Conservation (phyloP, 2,888 invertebrate species). For the Bimastos eiseni region DNA sequence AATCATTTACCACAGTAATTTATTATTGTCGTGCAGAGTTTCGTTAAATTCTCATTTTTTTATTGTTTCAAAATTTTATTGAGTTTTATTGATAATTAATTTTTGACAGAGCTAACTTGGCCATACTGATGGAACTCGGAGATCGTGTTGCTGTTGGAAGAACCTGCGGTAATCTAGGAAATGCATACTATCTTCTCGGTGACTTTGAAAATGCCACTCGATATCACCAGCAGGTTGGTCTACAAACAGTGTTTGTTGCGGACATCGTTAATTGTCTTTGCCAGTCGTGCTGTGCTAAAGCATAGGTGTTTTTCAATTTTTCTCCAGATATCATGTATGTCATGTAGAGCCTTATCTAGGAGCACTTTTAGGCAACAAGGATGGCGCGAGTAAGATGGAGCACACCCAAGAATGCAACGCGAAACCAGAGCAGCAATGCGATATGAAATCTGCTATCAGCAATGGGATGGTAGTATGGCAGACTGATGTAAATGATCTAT, state of each 20-base stretch:
- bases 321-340: no score
- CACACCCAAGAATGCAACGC: no score
- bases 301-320: no score
- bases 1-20: background rate
- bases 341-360: no score
- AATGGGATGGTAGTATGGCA: no score
- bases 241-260: background rate
- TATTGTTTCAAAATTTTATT: background rate
- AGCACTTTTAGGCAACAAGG: no score
- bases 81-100: background rate
- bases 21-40: background rate
- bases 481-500: no score
- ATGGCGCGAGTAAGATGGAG: no score
- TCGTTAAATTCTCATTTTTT: background rate
- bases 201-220: constrained; percentile 87
- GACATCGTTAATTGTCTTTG: background rate
- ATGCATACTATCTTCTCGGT: constrained; percentile 92
- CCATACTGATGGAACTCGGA: constrained; percentile 83
- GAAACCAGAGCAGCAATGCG: no score
- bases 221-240: constrained; percentile 81
- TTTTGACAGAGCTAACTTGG: constrained; percentile 78
- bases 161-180: constrained; percentile 87
- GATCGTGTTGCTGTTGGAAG: constrained; percentile 92
- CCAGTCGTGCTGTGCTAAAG: background rate
- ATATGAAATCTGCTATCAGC: no score